phyloP scores from a whole-genome alignment of 2,888 invertebrate species.

The Caenorhabditis sp. region DNA sequence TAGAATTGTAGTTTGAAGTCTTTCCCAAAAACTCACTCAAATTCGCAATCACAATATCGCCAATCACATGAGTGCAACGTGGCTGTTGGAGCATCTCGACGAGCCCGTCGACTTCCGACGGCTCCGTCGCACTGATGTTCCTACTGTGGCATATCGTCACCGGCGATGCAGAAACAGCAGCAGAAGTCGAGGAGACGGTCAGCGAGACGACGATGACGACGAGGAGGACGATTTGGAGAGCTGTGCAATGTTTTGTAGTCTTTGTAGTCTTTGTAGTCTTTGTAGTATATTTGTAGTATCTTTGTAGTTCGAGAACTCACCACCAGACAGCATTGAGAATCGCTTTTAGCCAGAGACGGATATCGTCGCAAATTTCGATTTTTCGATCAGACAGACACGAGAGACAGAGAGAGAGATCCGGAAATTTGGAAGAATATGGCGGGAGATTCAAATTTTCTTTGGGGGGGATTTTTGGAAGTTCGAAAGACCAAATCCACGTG shows the following conservation, averaged over 20 bases:
- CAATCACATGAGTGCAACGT: conserved; percentile 38
- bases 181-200: too few relatives aligned
- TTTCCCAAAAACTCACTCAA: conserved; percentile 21
- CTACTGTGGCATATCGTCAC: background rate
- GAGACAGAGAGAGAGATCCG: background rate
- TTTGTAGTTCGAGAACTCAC: background rate
- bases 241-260: conserved; percentile 4
- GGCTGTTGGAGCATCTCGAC: conserved; percentile 10
- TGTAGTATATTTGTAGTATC: too few relatives aligned
- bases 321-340: conserved; percentile 20
- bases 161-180: background rate
- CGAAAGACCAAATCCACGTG: too few relatives aligned
- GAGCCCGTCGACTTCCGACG: background rate
- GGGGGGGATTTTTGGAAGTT: too few relatives aligned
- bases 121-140: background rate
- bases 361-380: background rate
- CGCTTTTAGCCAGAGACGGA: background rate
- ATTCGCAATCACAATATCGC: conserved; percentile 31
- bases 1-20: too few relatives aligned
- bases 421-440: too few relatives aligned
- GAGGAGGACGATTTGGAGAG: background rate
- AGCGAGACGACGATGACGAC: background rate
- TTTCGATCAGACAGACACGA: background rate
- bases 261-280: background rate
- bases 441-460: too few relatives aligned